Evolutionary conservation across 35 echinoderm and acorn worm species (phyloP), one percentile per base, ranked within the genome.

Genomic region (Stichopus chloronotus): DNA sequence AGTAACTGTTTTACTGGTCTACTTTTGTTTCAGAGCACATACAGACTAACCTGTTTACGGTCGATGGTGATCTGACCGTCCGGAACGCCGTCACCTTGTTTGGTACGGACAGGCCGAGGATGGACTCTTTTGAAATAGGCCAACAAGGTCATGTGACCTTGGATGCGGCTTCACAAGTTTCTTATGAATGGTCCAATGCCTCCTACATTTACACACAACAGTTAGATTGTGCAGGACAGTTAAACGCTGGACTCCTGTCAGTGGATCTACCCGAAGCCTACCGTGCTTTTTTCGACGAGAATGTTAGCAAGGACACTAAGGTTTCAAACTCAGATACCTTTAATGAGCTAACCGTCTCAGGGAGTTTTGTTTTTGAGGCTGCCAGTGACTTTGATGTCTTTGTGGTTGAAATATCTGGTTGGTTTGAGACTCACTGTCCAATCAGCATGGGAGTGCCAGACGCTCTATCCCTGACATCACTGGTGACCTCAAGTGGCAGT

Each of bases 61-160:
- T 83, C 52, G 25, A 83, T 55, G 80, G 80, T 10, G 52, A 13
- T 1, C 55, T 83, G 13, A 83, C 55, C 52, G 55, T 83, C 9
- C 54, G 9, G 54, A 83, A 83, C 52, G 54, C 13, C 17, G 52
- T 83, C 52, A 83, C 54, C 9, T 52, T 83, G 13, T 17, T 83
- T 10, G 80, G 80, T 52, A 83, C 43, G 13, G 55, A 83, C 80
- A 83, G 52, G 19, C 55, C 80, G 11, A 52, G 80, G 12, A 8
- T 55, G 2, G 43, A 83, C 9, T 52, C 80, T 13, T 83, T 83
- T 52, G 3, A 9, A 52, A 83, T 83, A 53, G 80, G 80, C 19
- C 12, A 24, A 55, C 52, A 83, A 83, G 80, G 80, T 83, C 80
- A 83, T n/a, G 55, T 83, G 80, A 83, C 80, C 19, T 17, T 83